A percentile compares a stretch with the other conserved stretches of the same genome.
These are phyloP conservation scores for Myotis daubentonii DNA, from an alignment of 2,797 vertebrate genomes.

Conservation along the genomic window DNA sequence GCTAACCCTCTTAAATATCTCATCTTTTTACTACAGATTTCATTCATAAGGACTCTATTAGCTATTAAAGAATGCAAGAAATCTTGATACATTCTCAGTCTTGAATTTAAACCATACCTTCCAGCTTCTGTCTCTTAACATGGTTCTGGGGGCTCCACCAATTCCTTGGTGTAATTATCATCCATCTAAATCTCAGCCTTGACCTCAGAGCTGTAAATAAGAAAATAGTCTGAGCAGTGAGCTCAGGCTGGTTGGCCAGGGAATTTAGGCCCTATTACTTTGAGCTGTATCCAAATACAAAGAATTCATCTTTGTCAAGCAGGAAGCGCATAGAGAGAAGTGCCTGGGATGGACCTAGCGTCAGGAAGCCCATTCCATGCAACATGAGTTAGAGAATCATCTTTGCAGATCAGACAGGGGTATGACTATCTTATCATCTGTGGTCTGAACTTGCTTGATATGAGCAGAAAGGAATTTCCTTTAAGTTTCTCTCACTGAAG, in stretches of 20 bases:
- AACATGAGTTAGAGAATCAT: not conserved
- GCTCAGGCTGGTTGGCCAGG: not conserved
- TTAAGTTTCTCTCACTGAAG: not conserved
- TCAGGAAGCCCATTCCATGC: not conserved
- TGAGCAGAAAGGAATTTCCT: not conserved
- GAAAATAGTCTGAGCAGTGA: not conserved
- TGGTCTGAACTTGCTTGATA: conserved; percentile 16
- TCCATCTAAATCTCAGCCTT: not conserved
- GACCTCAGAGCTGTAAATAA: not conserved
- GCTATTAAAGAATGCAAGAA: not conserved
- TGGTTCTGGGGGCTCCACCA: not conserved
- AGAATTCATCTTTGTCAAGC: not conserved
- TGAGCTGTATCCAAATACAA: not conserved
- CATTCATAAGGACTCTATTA: not conserved
- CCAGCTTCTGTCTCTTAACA: not conserved
- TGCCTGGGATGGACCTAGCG: not conserved
- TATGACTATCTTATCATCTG: not conserved
- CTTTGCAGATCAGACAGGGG: not conserved
- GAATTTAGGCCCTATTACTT: not conserved
- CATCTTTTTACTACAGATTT: not conserved
- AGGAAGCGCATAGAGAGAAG: not conserved
- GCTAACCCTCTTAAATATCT: not conserved
- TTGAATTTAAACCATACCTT: not conserved
- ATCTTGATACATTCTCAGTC: not conserved
- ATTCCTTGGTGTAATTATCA: not conserved